These are phyloP conservation scores for Pseudoips prasinana DNA, from an alignment of 2,888 invertebrate genomes.

Conservation along the genomic window DNA sequence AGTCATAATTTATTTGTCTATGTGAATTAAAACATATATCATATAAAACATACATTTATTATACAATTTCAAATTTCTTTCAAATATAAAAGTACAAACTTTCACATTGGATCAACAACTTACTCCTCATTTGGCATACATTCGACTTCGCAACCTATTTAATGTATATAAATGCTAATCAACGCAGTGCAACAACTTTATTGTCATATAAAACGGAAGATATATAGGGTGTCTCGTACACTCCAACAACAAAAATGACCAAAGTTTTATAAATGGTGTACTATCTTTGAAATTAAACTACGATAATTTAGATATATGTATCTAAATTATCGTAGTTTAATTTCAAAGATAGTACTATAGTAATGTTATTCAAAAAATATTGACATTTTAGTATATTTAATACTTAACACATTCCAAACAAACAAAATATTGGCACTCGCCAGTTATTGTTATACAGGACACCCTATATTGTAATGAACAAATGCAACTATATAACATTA, in stretches of 20 bases:
- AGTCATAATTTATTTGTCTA: conserved; percentile 69
- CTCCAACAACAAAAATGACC: conserved; percentile 16
- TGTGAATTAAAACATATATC: conserved; percentile 60
- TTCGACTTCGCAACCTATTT: conserved; percentile 11
- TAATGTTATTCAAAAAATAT: too few relatives aligned
- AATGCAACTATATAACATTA: conserved; percentile 23
- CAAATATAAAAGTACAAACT: conserved; percentile 78
- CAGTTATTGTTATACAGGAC: too few relatives aligned
- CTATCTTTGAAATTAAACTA: too few relatives aligned
- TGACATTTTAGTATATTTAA: too few relatives aligned
- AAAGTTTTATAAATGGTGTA: too few relatives aligned
- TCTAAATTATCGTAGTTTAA: too few relatives aligned
- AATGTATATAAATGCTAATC: conserved; percentile 57
- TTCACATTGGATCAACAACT: conserved; percentile 41
- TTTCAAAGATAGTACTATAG: too few relatives aligned
- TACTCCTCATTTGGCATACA: conserved; percentile 38
- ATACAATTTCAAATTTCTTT: conserved; percentile 44
- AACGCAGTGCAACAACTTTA: conserved; percentile 47
- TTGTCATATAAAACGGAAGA: conserved; percentile 43
- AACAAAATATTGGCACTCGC: too few relatives aligned
- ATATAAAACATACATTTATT: conserved; percentile 61
- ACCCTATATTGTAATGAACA: conserved; percentile 10
- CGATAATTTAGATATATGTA: too few relatives aligned
- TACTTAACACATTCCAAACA: too few relatives aligned
- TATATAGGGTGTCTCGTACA: conserved; percentile 15